Conservation (phyloP, 2,113 vertebrate genomes). For the Cromileptes altivelis region DNA sequence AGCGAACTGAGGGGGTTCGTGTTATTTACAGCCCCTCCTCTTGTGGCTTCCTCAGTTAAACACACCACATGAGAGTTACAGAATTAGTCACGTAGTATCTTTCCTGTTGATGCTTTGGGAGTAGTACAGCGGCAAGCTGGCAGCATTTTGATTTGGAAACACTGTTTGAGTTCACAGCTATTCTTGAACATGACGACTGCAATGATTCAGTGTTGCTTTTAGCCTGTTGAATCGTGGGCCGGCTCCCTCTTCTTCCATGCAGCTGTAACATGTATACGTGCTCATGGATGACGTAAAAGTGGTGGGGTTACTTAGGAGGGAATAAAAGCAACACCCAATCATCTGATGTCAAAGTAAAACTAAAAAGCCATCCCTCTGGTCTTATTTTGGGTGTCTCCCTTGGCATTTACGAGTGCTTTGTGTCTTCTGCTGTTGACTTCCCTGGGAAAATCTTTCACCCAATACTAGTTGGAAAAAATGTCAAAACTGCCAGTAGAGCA, state of each 20-base stretch:
- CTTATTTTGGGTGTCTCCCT: conserved; percentile 21
- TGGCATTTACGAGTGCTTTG: conserved; percentile 38
- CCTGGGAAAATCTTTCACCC: conserved; percentile 24
- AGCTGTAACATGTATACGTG: conserved; percentile 48
- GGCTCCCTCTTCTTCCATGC: conserved; percentile 9
- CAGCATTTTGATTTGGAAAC: conserved; percentile 59
- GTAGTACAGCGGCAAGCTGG: conserved; percentile 23
- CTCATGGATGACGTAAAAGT: conserved; percentile 38
- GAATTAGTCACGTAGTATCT: conserved; percentile 16
- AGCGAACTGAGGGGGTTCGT: conserved; percentile 12
- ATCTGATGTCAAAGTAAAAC: conserved; percentile 28
- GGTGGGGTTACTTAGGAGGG: neutral
- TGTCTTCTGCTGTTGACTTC: conserved; percentile 21
- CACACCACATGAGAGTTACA: conserved; percentile 21
- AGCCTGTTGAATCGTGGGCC: conserved; percentile 35
- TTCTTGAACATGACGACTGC: conserved; percentile 27
- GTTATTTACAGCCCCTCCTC: conserved; percentile 56
- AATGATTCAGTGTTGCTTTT: conserved; percentile 72
- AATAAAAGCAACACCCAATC: conserved; percentile 66
- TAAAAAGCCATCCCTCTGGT: neutral
- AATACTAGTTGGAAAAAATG: conserved; percentile 15
- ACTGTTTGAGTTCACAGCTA: conserved; percentile 71
- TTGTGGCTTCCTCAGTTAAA: conserved; percentile 38
- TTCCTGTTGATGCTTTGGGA: conserved; percentile 15
- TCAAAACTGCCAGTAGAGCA: conserved; percentile 50